A percentile compares a stretch with the other conserved stretches of the same genome.
Conservation (phyloP, 2,113 vertebrate species). For the Grantiella picta region DNA sequence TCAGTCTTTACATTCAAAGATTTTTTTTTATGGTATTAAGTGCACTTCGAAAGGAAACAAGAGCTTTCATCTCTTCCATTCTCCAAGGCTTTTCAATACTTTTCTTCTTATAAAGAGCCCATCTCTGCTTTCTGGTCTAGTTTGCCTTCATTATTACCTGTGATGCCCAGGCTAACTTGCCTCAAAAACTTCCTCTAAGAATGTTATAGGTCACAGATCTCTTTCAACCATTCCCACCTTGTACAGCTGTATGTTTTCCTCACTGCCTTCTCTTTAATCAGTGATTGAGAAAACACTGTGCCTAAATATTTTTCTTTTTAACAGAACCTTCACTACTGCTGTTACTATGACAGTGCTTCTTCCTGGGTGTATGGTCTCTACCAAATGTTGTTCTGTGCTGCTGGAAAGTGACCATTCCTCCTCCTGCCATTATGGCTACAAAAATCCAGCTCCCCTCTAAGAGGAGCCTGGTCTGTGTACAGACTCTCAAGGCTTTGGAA, state of each 20-base stretch:
- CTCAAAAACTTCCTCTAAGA: neutral
- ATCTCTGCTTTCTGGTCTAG: neutral
- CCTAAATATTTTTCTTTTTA: neutral
- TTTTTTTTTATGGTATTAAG: neutral
- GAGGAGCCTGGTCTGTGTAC: neutral
- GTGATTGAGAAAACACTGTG: neutral
- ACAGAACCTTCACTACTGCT: neutral
- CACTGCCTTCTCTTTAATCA: neutral
- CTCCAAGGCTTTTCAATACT: neutral
- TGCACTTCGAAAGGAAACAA: neutral
- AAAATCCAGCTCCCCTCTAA: neutral
- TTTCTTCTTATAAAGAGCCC: neutral
- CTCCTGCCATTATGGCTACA: neutral
- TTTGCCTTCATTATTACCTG: neutral
- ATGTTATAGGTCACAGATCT: neutral
- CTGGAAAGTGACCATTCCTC: neutral
- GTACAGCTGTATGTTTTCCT: neutral
- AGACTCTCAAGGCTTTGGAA: neutral
- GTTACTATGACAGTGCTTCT: neutral
- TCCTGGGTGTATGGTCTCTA: neutral
- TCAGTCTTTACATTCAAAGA: neutral
- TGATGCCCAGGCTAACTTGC: accelerated
- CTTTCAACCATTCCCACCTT: neutral
- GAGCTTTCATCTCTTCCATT: neutral
- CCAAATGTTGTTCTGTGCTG: neutral